Evolutionary conservation across 2,888 invertebrate genomes (phyloP).

Genomic region (Octodonta nipae): DNA sequence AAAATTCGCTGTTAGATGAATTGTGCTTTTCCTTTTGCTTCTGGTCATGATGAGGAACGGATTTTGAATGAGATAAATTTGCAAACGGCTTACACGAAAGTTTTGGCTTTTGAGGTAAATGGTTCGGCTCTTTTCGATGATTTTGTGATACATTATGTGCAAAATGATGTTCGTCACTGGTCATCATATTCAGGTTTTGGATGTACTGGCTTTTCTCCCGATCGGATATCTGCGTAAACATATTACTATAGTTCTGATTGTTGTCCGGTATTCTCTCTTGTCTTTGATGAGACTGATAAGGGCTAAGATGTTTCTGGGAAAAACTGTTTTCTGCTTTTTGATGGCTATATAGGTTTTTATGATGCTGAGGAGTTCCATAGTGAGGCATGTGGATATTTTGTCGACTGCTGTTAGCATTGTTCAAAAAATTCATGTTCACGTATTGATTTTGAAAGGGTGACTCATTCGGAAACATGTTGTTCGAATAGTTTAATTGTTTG

Average conservation of each 20-base stretch:
- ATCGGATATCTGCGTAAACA: conserved; percentile 10
- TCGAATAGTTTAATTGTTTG: conserved; percentile 8
- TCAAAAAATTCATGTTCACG: conserved; percentile 23
- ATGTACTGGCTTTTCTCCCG: conserved; percentile 13
- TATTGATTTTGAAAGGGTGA: conserved; percentile 21
- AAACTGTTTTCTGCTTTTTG: background rate
- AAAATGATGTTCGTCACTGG: conserved; percentile 22
- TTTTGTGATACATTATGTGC: conserved; percentile 18
- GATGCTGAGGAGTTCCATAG: conserved; percentile 4
- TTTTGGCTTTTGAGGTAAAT: conserved; percentile 17
- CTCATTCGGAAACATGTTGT: conserved; percentile 11
- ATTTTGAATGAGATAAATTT: conserved; percentile 15
- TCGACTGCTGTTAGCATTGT: conserved; percentile 18
- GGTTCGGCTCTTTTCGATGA: conserved; percentile 24
- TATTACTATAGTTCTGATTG: conserved; percentile 12
- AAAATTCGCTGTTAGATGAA: conserved; percentile 5
- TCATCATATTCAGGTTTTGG: conserved; percentile 21
- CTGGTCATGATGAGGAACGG: conserved; percentile 12
- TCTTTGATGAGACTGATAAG: conserved; percentile 3
- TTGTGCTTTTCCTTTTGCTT: conserved; percentile 10
- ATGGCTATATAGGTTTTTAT: conserved; percentile 7
- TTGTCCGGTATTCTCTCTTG: conserved; percentile 7
- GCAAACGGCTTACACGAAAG: conserved; percentile 22
- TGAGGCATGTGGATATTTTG: conserved; percentile 24
- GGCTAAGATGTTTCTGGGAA: conserved; percentile 5